Base-by-base conservation (phyloP, 2,797 vertebrate species). In the Arctocebus calabarensis region DNA sequence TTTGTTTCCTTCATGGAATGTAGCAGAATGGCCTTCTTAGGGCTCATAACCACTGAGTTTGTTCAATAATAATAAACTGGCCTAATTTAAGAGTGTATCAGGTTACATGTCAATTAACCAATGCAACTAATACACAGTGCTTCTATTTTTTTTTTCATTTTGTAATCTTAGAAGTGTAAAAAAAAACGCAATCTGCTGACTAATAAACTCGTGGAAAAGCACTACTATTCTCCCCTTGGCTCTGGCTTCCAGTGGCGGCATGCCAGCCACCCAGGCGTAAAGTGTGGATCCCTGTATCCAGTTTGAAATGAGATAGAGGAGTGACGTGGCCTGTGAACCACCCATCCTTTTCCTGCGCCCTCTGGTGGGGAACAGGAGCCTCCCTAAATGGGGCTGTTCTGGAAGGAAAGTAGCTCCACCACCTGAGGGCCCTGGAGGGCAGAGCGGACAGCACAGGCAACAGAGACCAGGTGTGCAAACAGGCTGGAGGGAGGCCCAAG, bases 41-140 rank as follows among this genome's bases (percentile, higher is more conserved):
- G 82, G 74, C 55, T 27, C 59, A 61, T 34, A 84, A n/a, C 64
- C 59, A 25, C 94, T 95, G 86, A 52, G 90, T 98, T 93, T 97
- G 87, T 82, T 90, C 45, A 90, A n/a, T n/a, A n/a, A n/a, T n/a
- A n/a, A n/a, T 96, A 91, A 73, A 10, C 19, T 45, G 84, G 22
- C 96, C 2, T 97, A 94, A 96, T 79, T 94, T 95, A 88, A 94
- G 84, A 93, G n/a, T 91, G 89, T 96, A 95, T 96, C 97, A 96
- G 97, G 91, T 90, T 91, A 93, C 37, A 10, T 85, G 88, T 27
- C 96, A 62, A 79, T 94, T 97, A 97, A 94, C 97, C 97, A 91
- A 95, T 95, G 97, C 95, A 96, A 78, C 97, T 97, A 97, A 95
- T 96, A 96, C 97, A 98, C 97, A 96, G 90, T 95, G 90, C 94